These are phyloP conservation scores for Trachelus troglodyta DNA, from an alignment of 2,888 invertebrate genomes.

Conservation along the genomic window DNA sequence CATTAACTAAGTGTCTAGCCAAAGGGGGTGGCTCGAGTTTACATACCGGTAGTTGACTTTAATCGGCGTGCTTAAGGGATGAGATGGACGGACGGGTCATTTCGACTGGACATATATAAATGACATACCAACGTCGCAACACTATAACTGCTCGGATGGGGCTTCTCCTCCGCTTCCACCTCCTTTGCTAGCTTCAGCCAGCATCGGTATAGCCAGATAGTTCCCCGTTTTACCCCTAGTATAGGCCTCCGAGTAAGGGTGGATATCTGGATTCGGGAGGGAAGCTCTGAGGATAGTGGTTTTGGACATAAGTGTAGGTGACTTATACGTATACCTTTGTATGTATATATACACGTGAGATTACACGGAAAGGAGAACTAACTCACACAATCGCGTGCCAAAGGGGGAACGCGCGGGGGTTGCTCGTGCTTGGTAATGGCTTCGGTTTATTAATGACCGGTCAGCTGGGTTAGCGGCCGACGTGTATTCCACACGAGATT, in stretches of 20 bases:
- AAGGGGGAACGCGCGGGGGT: conserved; percentile 34
- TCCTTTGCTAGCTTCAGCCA: conserved; percentile 18
- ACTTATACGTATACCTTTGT: conserved; percentile 3
- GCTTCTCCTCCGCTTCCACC: conserved; percentile 28
- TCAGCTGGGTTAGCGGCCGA: conserved; percentile 56
- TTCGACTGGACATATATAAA: conserved; percentile 64
- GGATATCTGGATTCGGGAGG: conserved; percentile 49
- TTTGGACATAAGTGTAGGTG: conserved; percentile 38
- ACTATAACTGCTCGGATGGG: conserved; percentile 53
- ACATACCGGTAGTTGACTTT: conserved; percentile 51
- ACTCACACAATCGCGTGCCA: conserved; percentile 22
- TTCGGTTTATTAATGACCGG: conserved; percentile 65
- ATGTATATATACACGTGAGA: neutral
- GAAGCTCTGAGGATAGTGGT: conserved; percentile 60
- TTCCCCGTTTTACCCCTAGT: neutral
- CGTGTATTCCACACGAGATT: conserved; percentile 51
- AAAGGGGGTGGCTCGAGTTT: neutral
- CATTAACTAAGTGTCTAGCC: conserved; percentile 46
- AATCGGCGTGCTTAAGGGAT: conserved; percentile 62
- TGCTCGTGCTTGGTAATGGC: conserved; percentile 59
- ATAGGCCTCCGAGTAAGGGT: conserved; percentile 15
- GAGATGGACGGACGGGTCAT: conserved; percentile 65
- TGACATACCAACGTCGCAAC: conserved; percentile 56
- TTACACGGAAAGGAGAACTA: conserved; percentile 22
- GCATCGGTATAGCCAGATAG: neutral